Evolutionary conservation across 1,140 invertebrate species (phyloP), one percentile per base, ranked within the genome.

Genomic region (Aphis gossypii): DNA sequence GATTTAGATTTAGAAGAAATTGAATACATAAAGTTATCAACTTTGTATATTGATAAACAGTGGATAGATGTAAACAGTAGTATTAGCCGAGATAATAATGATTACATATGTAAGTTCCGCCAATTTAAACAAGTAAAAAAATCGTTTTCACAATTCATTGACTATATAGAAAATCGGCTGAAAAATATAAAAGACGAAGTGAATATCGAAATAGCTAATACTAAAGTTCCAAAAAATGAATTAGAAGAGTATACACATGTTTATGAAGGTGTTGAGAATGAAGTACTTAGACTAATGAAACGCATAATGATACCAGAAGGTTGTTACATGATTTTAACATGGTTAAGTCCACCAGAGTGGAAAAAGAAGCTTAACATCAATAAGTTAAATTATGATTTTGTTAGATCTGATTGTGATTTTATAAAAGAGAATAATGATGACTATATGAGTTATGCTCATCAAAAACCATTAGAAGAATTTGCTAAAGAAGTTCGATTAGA

Each of bases 241-340:
- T 25, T 56, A 35, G 51, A 90, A 14, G n/a, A 56, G 8, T 30
- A 21, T 14, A 41, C 9, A 14, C 35, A 25, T 35, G 35, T 25
- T 7, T 30, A 35, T 9, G 35, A 41, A 14, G 25, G 25, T 0
- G 2, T 41, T 0, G 88, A 90, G 14, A 60, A 90, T 23, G 21
- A 25, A 41, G 23, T 41, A 38, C 11, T 60, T 0, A 30, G 38
- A 25, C 21, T 56, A 7, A 14, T 90, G 38, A 56, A 90, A 30
- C 35, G 4, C 5, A 41, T 60, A 1, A 41, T 30, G 51, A 38
- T 38, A 25, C 51, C 51, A n/a, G 88, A 90, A 23, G 88, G 25
- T 4, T 56, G 88, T 90, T 90, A 90, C 21, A 56, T 25, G 51
- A 25, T 90, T 23, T 38, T 90, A 23, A 90, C 88, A 38, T 90